Evolutionary conservation across 1,140 invertebrate genomes (phyloP).

Genomic region (Caenorhabditis latens): DNA sequence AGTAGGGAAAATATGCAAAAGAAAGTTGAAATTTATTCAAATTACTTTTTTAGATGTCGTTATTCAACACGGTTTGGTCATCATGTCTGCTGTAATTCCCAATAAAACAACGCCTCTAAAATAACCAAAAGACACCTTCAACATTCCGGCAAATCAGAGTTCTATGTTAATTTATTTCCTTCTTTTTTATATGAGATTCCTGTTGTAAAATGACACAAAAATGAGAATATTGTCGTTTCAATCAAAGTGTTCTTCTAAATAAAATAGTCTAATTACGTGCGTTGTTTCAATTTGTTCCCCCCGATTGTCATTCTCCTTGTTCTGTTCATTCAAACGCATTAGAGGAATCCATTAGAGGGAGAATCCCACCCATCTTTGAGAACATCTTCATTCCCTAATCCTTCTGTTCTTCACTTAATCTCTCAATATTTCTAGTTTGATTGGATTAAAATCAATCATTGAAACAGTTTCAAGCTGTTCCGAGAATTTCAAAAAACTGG

Average conservation of each 20-base stretch:
- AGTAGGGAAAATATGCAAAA: background rate
- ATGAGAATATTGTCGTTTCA: constrained; percentile 36
- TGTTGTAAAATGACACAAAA: too few species aligned
- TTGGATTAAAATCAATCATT: background rate
- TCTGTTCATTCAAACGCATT: constrained; percentile 22
- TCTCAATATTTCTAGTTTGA: constrained; percentile 36
- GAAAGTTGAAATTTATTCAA: background rate
- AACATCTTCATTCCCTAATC: constrained; percentile 41
- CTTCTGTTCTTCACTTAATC: constrained; percentile 24
- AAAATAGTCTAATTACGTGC: constrained; percentile 21
- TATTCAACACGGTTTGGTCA: constrained; percentile 43
- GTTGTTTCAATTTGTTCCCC: constrained; percentile 45
- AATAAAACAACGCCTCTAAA: background rate
- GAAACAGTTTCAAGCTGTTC: background rate
- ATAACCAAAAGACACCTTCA: background rate
- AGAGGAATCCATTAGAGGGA: constrained; percentile 39
- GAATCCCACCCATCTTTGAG: constrained; percentile 13
- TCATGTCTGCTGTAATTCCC: constrained; percentile 58
- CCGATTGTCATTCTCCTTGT: background rate
- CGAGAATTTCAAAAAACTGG: background rate
- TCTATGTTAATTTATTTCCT: constrained; percentile 9
- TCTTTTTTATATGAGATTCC: background rate
- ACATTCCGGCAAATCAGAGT: constrained; percentile 47
- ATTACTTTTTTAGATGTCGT: constrained; percentile 24
- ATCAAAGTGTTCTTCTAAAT: constrained; percentile 39